Percentiles rank a stretch among this genome's conserved stretches.
phyloP scores from a whole-genome alignment of 2,797 vertebrate genomes.

The Schizopygopsis pylzovi region DNA sequence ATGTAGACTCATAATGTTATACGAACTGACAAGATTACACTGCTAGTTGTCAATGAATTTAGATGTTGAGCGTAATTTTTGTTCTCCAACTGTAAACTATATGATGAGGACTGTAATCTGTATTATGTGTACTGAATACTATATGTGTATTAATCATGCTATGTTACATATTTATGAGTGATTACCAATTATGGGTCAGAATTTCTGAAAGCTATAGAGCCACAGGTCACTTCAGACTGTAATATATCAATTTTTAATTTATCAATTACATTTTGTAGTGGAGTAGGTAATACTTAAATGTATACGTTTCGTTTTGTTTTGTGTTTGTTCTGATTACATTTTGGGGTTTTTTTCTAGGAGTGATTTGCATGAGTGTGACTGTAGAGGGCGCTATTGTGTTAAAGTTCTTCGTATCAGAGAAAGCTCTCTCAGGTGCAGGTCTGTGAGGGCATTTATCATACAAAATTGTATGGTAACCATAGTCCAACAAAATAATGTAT shows the following conservation, averaged over 20 bases:
- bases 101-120: conserved; percentile 1
- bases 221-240: neutral
- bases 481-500: neutral
- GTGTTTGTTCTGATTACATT: conserved; percentile 63
- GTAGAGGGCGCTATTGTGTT: conserved; percentile 49
- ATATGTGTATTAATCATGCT: conserved; percentile 32
- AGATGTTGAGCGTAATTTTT: conserved; percentile 1
- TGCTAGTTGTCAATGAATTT: neutral
- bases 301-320: conserved; percentile 54
- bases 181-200: neutral
- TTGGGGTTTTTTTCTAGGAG: conserved; percentile 10
- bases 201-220: neutral
- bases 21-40: neutral
- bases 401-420: neutral
- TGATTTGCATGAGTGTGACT: conserved; percentile 14
- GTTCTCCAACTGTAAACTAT: neutral
- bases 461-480: neutral
- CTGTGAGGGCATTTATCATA: neutral
- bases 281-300: conserved; percentile 38
- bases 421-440: neutral
- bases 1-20: conserved; percentile 1
- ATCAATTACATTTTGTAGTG: conserved; percentile 19
- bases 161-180: conserved; percentile 38
- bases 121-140: conserved; percentile 17
- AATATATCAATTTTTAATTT: neutral